Conservation (phyloP, 1,140 invertebrate genomes). For the Hylyphantes graminicola region DNA sequence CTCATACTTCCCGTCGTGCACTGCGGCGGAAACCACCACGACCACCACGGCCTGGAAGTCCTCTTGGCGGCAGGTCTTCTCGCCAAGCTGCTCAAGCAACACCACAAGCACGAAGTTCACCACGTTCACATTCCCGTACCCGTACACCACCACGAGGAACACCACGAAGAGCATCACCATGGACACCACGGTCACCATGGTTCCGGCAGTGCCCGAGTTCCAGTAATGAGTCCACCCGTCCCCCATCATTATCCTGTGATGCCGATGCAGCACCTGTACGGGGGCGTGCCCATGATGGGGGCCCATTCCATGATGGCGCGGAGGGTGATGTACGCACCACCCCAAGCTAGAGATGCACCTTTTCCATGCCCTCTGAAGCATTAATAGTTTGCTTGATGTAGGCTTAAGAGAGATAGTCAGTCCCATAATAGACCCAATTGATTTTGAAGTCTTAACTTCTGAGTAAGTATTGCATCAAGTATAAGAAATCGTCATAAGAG, state of each 20-base stretch:
- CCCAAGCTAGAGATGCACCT: neutral
- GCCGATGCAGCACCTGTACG: neutral
- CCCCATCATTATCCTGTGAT: conserved; percentile 4
- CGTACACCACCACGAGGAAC: conserved; percentile 11
- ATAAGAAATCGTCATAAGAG: no score
- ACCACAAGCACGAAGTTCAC: conserved; percentile 35
- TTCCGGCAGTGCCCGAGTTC: conserved; percentile 5
- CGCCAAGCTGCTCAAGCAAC: conserved; percentile 23
- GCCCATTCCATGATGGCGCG: neutral
- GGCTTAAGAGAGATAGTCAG: no score
- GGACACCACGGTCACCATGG: conserved; percentile 27
- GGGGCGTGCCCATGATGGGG: neutral
- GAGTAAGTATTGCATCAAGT: no score
- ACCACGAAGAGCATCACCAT: conserved; percentile 32
- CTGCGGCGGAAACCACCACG: neutral
- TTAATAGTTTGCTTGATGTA: no score
- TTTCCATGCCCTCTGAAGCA: neutral
- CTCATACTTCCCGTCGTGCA: neutral
- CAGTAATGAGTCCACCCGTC: conserved; percentile 4
- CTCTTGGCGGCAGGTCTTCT: conserved; percentile 42
- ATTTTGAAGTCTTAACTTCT: no score
- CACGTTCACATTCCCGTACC: conserved; percentile 37
- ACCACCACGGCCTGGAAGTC: conserved; percentile 23
- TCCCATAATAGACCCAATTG: no score
- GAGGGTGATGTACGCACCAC: neutral